phyloP scores from a whole-genome alignment of 2,113 vertebrate genomes.

The Ochotona princeps region DNA sequence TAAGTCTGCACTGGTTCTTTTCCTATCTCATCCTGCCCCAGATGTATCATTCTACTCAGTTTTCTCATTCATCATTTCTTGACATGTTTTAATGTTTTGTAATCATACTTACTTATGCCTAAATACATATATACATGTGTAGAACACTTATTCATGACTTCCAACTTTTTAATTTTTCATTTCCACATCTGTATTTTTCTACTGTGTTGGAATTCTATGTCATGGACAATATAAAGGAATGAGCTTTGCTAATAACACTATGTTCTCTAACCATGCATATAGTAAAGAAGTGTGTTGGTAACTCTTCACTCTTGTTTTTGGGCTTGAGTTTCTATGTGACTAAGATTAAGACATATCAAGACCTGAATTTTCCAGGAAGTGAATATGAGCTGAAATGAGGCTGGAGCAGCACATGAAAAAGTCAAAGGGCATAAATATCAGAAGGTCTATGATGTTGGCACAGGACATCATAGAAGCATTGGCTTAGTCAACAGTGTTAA shows the following conservation, averaged over 20 bases:
- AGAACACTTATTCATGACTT: neutral
- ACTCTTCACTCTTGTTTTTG: slow-evolving; percentile 20
- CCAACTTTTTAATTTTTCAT: neutral
- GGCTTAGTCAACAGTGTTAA: neutral
- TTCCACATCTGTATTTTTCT: neutral
- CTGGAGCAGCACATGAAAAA: neutral
- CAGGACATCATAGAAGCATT: neutral
- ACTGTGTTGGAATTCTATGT: neutral
- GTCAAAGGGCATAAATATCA: neutral
- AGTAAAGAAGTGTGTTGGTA: neutral
- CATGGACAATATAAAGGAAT: neutral
- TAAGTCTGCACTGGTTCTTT: neutral
- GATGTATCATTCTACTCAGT: neutral
- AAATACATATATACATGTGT: neutral
- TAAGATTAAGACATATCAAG: neutral
- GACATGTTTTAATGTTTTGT: slow-evolving; percentile 6
- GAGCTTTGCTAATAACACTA: neutral
- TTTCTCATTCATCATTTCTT: neutral
- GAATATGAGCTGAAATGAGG: neutral
- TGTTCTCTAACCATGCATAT: neutral
- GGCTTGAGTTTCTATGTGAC: neutral
- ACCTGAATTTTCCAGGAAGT: neutral
- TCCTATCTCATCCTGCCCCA: neutral
- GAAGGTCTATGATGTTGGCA: neutral
- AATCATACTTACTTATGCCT: neutral